Evolutionary conservation across 2,113 vertebrate species (phyloP).

Genomic region (Chaetops frenatus): DNA sequence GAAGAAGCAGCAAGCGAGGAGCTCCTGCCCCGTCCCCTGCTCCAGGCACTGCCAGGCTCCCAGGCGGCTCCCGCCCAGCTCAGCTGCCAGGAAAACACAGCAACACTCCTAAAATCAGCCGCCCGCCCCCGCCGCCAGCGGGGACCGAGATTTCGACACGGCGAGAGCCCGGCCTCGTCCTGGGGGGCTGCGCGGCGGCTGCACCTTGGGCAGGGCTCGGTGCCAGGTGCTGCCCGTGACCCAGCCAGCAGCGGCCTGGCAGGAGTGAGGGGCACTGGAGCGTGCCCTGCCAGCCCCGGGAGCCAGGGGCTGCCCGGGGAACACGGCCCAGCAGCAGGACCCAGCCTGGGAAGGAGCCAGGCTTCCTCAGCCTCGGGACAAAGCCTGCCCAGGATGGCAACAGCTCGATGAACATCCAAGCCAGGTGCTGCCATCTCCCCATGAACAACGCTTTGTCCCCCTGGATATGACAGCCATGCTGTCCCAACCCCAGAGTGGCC

Average conservation of each 20-base stretch:
- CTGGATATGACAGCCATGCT: neutral
- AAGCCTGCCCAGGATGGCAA: neutral
- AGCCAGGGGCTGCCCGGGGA: neutral
- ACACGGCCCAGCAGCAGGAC: fast-evolving
- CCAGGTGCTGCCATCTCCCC: neutral
- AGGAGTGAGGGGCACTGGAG: neutral
- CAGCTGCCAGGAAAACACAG: neutral
- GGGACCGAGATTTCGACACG: neutral
- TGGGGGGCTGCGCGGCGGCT: neutral
- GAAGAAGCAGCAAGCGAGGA: neutral
- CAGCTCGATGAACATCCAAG: neutral
- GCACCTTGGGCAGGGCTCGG: neutral
- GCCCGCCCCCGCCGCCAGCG: neutral
- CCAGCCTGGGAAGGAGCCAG: neutral
- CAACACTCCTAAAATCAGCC: neutral
- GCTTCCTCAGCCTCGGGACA: neutral
- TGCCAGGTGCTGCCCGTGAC: neutral
- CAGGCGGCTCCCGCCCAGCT: slow-evolving; percentile 2
- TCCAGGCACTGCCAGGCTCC: slow-evolving; percentile 27
- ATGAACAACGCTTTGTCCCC: fast-evolving
- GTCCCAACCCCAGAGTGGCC: neutral
- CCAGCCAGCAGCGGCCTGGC: neutral
- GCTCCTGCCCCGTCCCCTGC: neutral
- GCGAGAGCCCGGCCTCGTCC: neutral
- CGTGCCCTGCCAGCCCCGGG: neutral